Evolutionary conservation across 2,797 vertebrate species (phyloP).

Genomic region (Melopsittacus undulatus): DNA sequence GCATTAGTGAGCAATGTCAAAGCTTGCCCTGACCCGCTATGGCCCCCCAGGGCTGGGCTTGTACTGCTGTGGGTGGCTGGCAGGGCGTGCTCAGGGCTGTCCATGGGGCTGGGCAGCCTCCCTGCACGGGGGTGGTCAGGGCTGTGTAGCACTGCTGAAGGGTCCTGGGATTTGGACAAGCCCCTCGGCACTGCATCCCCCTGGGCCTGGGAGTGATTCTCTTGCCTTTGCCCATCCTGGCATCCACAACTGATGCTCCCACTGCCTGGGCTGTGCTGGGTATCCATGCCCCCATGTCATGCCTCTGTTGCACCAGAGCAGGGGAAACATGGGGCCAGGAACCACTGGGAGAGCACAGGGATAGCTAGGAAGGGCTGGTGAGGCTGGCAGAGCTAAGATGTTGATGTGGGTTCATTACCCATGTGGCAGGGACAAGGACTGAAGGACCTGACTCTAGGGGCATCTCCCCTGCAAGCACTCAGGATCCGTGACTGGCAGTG

Average conservation of each 20-base stretch:
- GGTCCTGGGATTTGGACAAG: not conserved
- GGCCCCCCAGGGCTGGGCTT: not conserved
- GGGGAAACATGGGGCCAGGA: not conserved
- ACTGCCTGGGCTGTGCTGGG: rapidly evolving
- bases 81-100: not conserved
- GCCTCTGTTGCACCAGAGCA: rapidly evolving
- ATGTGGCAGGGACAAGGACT: not conserved
- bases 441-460: not conserved
- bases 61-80: not conserved
- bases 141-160: not conserved
- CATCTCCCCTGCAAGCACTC: not conserved
- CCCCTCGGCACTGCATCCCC: not conserved
- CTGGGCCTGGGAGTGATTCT: not conserved
- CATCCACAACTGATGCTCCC: not conserved
- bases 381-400: not conserved
- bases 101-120: not conserved
- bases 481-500: not conserved
- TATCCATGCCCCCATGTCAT: not conserved
- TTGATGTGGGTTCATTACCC: not conserved
- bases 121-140: not conserved
- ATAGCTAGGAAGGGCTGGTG: not conserved
- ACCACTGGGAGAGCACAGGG: not conserved
- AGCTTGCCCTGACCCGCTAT: rapidly evolving
- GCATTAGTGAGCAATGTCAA: not conserved
- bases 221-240: not conserved